A percentile compares a stretch with the other conserved stretches of the same genome.
phyloP scores from a whole-genome alignment of 2,888 invertebrate genomes.

The Dicycla oo region DNA sequence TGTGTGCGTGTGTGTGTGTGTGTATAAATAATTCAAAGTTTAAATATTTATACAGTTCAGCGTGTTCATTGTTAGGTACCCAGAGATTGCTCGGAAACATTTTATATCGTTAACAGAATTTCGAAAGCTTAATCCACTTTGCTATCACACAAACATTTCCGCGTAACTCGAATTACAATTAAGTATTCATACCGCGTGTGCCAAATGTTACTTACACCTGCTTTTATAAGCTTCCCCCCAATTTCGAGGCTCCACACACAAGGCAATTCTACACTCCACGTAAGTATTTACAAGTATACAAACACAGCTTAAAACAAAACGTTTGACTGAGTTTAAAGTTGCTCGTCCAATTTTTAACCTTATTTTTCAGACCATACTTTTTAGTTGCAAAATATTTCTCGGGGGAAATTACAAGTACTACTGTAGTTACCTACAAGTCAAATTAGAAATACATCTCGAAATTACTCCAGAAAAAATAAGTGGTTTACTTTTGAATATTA shows the following conservation, averaged over 20 bases:
- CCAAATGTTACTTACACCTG: constrained; percentile 61
- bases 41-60: constrained; percentile 28
- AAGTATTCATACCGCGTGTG: constrained; percentile 62
- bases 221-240: constrained; percentile 55
- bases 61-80: constrained; percentile 25
- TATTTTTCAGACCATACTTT: constrained; percentile 31
- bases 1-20: background rate
- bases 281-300: constrained; percentile 31
- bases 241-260: constrained; percentile 29
- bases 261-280: constrained; percentile 33
- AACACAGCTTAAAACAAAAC: constrained; percentile 36
- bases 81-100: constrained; percentile 32
- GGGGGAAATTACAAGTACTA: constrained; percentile 52
- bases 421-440: constrained; percentile 27
- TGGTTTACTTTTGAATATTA: constrained; percentile 25
- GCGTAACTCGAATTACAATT: constrained; percentile 52
- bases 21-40: constrained; percentile 21
- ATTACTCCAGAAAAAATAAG: constrained; percentile 30
- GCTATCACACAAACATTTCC: constrained; percentile 56
- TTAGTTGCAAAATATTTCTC: constrained; percentile 40
- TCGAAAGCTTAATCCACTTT: constrained; percentile 55
- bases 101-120: constrained; percentile 55
- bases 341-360: constrained; percentile 29
- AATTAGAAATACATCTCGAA: constrained; percentile 54
- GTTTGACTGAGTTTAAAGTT: constrained; percentile 35